A percentile compares a stretch with the other conserved stretches of the same genome.
Evolutionary conservation across 2,888 invertebrate species (phyloP).

Genomic region (Euplexia lucipara): DNA sequence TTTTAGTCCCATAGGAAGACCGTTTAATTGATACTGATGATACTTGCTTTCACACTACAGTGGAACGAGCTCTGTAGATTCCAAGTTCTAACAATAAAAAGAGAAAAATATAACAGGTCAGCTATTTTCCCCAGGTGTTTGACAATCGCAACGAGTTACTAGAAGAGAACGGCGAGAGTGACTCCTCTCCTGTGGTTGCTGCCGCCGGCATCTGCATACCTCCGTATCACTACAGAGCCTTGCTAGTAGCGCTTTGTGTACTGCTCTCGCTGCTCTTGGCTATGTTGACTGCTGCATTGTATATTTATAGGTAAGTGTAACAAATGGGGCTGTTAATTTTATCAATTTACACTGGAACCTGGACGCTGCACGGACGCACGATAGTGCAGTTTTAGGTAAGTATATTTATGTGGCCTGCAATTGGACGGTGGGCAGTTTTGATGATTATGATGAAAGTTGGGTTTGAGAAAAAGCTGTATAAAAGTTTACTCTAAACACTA

Average conservation of each 20-base stretch:
- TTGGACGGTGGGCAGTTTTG: too few species aligned
- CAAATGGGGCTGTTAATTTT: not conserved
- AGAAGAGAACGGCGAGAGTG: slow-evolving; percentile 92
- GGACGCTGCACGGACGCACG: too few species aligned
- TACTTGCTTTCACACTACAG: too few species aligned
- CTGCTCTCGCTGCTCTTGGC: slow-evolving; percentile 94
- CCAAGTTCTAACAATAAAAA: not conserved
- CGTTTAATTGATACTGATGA: too few species aligned
- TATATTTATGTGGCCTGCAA: too few species aligned
- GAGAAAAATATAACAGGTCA: not conserved
- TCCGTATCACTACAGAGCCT: slow-evolving; percentile 95
- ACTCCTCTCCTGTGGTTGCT: slow-evolving; percentile 92
- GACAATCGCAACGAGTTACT: slow-evolving; percentile 94
- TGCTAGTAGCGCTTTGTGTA: slow-evolving; percentile 95
- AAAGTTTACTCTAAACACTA: too few species aligned
- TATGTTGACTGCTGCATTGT: slow-evolving; percentile 93
- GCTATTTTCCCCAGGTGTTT: slow-evolving; percentile 92
- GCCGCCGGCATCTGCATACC: slow-evolving; percentile 95
- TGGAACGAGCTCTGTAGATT: too few species aligned
- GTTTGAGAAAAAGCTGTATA: too few species aligned
- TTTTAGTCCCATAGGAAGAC: too few species aligned
- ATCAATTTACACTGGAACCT: too few species aligned
- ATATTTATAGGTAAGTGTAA: slow-evolving; percentile 93
- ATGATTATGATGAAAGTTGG: too few species aligned
- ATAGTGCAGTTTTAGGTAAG: too few species aligned